Conservation (phyloP, 2,888 invertebrate genomes). For the Harpalus rubripes region DNA sequence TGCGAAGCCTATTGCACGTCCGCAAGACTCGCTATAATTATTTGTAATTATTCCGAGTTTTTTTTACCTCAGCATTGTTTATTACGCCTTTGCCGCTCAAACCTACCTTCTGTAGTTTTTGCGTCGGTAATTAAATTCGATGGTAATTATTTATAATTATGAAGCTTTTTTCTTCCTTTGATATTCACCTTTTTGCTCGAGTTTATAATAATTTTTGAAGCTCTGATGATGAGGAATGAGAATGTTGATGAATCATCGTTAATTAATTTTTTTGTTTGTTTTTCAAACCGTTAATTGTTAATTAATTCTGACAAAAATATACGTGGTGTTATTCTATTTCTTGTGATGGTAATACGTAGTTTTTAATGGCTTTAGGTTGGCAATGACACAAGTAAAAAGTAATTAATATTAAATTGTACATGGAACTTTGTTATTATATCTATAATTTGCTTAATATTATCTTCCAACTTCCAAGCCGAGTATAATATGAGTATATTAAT, state of each 20-base stretch:
- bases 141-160: constrained; percentile 66
- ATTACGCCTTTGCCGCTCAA: constrained; percentile 59
- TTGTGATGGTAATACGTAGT: constrained; percentile 31
- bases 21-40: constrained; percentile 60
- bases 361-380: constrained; percentile 36
- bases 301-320: constrained; percentile 59
- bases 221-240: constrained; percentile 45
- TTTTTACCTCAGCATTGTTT: constrained; percentile 57
- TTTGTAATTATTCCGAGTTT: constrained; percentile 65
- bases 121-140: constrained; percentile 61
- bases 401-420: constrained; percentile 41
- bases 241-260: constrained; percentile 64
- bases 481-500: no score
- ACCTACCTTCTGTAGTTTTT: constrained; percentile 50
- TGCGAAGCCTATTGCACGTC: constrained; percentile 51
- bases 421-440: constrained; percentile 7
- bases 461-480: background rate
- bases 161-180: constrained; percentile 51
- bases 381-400: constrained; percentile 39
- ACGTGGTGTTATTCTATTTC: constrained; percentile 20
- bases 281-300: constrained; percentile 56
- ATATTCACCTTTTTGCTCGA: constrained; percentile 55
- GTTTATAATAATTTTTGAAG: constrained; percentile 57
- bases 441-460: constrained; percentile 38
- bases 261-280: constrained; percentile 61